phyloP scores from a whole-genome alignment of 2,888 invertebrate species.

The Leptinotarsa tumamoca region DNA sequence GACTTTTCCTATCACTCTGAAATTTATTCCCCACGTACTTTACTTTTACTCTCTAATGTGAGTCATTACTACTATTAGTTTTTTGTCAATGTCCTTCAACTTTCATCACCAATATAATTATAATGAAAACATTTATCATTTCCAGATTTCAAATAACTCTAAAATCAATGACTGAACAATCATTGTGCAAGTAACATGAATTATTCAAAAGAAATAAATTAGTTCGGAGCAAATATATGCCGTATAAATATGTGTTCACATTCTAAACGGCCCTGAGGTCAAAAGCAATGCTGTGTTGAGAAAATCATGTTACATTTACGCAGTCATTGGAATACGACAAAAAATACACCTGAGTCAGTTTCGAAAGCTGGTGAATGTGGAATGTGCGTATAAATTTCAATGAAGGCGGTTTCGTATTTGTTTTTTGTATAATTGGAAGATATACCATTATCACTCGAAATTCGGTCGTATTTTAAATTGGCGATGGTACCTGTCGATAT shows the following conservation, averaged over 20 bases:
- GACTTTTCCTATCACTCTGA: no score
- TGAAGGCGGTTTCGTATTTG: neutral
- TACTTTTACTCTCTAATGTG: neutral
- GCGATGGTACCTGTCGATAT: neutral
- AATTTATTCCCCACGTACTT: neutral
- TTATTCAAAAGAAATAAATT: conserved; percentile 25
- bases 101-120: conserved; percentile 2
- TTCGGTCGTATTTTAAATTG: neutral
- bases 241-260: conserved; percentile 22
- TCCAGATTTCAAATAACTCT: conserved; percentile 4
- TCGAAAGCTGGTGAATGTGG: conserved; percentile 17
- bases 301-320: conserved; percentile 24
- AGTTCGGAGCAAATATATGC: conserved; percentile 21
- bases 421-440: neutral
- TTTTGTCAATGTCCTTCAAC: conserved; percentile 7
- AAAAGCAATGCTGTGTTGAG: conserved; percentile 23
- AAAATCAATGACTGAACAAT: conserved; percentile 17
- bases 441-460: neutral
- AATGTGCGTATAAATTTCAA: conserved; percentile 13
- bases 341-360: conserved; percentile 12
- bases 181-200: conserved; percentile 22
- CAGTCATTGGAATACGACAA: conserved; percentile 21
- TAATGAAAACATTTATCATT: neutral
- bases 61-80: neutral
- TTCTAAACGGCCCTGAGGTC: conserved; percentile 27